Percentiles rank a stretch among this genome's conserved stretches.
phyloP scores from a whole-genome alignment of 1,140 invertebrate species.

The Drosophila arawakana region DNA sequence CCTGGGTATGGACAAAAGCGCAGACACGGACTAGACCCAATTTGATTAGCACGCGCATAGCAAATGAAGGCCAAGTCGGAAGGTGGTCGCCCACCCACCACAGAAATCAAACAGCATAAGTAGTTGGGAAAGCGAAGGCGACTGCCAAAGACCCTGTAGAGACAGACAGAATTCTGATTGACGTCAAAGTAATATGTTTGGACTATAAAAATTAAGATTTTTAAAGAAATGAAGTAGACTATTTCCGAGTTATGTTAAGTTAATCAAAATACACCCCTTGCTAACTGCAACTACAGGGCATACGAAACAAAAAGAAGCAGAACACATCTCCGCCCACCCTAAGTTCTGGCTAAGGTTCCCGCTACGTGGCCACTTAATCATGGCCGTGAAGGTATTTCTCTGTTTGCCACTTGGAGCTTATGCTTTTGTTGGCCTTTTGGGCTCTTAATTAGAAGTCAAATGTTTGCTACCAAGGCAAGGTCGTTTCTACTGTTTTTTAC shows the following conservation, averaged over 20 bases:
- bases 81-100: conserved; percentile 22
- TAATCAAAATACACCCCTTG: too few species aligned
- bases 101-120: too few species aligned
- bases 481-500: conserved; percentile 62
- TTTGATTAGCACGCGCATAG: conserved; percentile 76
- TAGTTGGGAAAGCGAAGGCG: too few species aligned
- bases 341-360: conserved; percentile 14
- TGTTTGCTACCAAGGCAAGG: conserved; percentile 68
- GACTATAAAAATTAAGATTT: too few species aligned
- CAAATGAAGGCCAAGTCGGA: conserved; percentile 62
- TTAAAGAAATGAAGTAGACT: too few species aligned
- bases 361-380: conserved; percentile 74
- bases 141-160: too few species aligned
- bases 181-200: too few species aligned
- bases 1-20: conserved; percentile 47
- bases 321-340: neutral
- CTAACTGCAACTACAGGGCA: too few species aligned
- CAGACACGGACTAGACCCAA: conserved; percentile 81
- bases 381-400: conserved; percentile 52
- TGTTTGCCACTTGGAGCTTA: conserved; percentile 55
- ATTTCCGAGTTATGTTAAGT: too few species aligned
- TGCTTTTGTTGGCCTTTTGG: conserved; percentile 33
- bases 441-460: conserved; percentile 78
- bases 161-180: too few species aligned
- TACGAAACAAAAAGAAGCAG: too few species aligned